Evolutionary conservation across 1,140 invertebrate species (phyloP).

Genomic region (Planococcus citri): DNA sequence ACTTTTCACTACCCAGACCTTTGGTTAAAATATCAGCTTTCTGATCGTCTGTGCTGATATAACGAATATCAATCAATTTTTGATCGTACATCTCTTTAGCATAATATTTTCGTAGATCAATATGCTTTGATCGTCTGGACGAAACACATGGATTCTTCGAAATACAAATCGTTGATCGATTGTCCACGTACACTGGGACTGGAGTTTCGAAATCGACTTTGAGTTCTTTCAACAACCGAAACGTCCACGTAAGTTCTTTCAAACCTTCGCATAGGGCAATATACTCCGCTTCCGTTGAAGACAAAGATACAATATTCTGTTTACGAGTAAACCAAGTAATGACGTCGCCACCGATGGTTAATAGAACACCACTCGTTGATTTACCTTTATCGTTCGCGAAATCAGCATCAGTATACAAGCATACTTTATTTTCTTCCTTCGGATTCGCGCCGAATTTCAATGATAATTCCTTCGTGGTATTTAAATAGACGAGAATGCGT

Average conservation of each 20-base stretch:
- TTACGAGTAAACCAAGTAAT: not conserved
- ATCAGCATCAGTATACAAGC: not conserved
- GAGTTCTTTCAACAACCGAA: slow-evolving; percentile 9
- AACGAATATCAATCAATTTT: not conserved
- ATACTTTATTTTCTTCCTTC: not conserved
- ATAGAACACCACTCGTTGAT: slow-evolving; percentile 32
- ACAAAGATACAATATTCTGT: slow-evolving; percentile 20
- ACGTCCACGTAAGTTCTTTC: slow-evolving; percentile 4
- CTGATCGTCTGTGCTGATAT: not conserved
- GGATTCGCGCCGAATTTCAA: not conserved
- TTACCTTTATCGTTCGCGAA: not conserved
- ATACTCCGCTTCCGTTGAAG: slow-evolving; percentile 21
- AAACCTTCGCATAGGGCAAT: slow-evolving; percentile 6
- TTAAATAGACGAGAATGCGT: slow-evolving; percentile 34
- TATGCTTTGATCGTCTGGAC: slow-evolving; percentile 30
- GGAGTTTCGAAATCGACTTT: not conserved
- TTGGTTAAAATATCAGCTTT: slow-evolving; percentile 3
- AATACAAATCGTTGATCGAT: slow-evolving; percentile 16
- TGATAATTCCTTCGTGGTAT: slow-evolving; percentile 27
- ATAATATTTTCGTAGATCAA: slow-evolving; percentile 29
- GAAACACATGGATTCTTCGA: slow-evolving; percentile 28
- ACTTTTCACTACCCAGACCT: not conserved
- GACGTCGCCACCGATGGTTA: slow-evolving; percentile 26
- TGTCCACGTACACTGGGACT: slow-evolving; percentile 20
- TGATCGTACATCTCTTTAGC: not conserved